Evolutionary conservation across 2,113 vertebrate species (phyloP).

Genomic region (Xiphophorus hellerii): DNA sequence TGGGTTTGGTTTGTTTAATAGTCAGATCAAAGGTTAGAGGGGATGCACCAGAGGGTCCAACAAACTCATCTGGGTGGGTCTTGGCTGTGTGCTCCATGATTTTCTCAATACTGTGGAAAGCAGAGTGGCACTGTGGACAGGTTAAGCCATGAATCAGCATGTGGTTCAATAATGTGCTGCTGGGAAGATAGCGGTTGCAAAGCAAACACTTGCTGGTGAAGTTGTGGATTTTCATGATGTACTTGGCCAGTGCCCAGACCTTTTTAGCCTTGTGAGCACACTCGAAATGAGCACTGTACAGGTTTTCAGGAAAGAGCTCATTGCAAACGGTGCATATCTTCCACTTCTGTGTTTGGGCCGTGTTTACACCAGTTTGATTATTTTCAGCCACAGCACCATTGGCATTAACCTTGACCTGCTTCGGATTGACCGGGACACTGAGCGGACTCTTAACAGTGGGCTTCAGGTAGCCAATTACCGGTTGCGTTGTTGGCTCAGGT

Average conservation of each 20-base stretch:
- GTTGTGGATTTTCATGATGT: conserved; percentile 99
- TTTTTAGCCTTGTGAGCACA: conserved; percentile 97
- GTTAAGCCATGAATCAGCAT: conserved; percentile 98
- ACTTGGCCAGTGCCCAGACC: conserved; percentile 95
- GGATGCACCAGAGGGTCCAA: conserved; percentile 88
- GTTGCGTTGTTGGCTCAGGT: conserved; percentile 85
- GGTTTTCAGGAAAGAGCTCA: conserved; percentile 95
- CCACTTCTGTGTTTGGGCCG: conserved; percentile 96
- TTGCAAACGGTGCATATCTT: conserved; percentile 99
- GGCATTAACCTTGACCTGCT: conserved; percentile 79
- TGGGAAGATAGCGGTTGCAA: conserved; percentile 96
- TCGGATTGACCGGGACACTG: conserved; percentile 75
- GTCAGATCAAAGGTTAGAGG: conserved; percentile 96
- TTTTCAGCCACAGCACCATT: conserved; percentile 57
- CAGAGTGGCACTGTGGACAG: conserved; percentile 93
- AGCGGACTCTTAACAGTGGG: conserved; percentile 82
- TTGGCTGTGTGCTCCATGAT: conserved; percentile 91
- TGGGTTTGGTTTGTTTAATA: conserved; percentile 91
- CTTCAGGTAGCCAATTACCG: conserved; percentile 89
- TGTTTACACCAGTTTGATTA: conserved; percentile 67
- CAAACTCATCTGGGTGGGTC: conserved; percentile 89
- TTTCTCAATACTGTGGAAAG: conserved; percentile 96
- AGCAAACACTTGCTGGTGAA: conserved; percentile 99
- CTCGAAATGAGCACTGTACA: conserved; percentile 96
- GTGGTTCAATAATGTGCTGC: conserved; percentile 95